These are phyloP conservation scores for Nerophis lumbriciformis DNA, from an alignment of 2,113 vertebrate species.

Conservation along the genomic window DNA sequence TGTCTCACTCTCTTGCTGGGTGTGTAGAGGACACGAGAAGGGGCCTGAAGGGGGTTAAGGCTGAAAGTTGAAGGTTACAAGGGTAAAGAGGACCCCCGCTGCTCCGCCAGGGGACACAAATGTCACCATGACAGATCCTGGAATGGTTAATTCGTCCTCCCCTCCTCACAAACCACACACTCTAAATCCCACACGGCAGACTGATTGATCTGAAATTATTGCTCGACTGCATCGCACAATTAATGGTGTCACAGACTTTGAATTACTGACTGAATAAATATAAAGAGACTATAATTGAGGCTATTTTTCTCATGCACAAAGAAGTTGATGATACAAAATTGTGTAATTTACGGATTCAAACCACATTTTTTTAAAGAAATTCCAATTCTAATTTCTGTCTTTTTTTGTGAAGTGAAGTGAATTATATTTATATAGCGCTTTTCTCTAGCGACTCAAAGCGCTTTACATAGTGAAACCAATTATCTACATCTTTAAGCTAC, in stretches of 20 bases:
- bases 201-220: conserved; percentile 1
- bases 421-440: too few species aligned
- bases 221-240: background rate
- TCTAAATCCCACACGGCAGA: background rate
- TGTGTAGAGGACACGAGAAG: conserved; percentile 50
- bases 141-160: conserved; percentile 60
- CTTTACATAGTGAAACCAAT: too few species aligned
- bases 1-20: conserved; percentile 39
- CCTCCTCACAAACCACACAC: conserved; percentile 16
- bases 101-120: conserved; percentile 72
- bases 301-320: too few species aligned
- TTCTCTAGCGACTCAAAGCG: too few species aligned
- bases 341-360: too few species aligned
- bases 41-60: conserved; percentile 62
- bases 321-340: too few species aligned
- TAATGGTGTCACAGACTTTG: conserved; percentile 2
- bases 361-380: too few species aligned
- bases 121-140: conserved; percentile 74
- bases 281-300: conserved; percentile 7
- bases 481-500: too few species aligned
- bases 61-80: conserved; percentile 79
- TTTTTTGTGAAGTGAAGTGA: too few species aligned
- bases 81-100: conserved; percentile 74
- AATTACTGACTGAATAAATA: conserved; percentile 10
- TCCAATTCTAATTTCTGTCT: too few species aligned